Evolutionary conservation across 1,140 invertebrate genomes (phyloP), one percentile per base, ranked within the genome.

Genomic region (Drosophila prosaltans): DNA sequence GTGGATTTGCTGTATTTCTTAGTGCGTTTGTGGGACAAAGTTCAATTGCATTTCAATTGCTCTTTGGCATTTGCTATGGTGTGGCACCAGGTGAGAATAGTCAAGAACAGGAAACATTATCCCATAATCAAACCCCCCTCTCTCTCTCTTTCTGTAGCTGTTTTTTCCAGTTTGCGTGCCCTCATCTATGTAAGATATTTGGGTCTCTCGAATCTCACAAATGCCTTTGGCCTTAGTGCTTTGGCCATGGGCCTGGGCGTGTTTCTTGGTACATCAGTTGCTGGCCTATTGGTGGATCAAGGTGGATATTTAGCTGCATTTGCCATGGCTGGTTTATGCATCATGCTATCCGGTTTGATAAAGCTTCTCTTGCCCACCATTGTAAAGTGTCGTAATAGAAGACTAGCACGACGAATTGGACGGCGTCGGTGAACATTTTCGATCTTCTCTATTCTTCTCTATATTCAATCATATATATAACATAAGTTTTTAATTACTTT

Each of bases 31-130:
- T 60, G 55, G 90, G 90, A 21, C 30, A 39, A 10, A 58, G 89
- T 59, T 7, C 75, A 60, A 30, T 90, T 6, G 89, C 89, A 69
- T 97, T 93, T 92, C 98, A 95, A 90, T 96, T 94, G 77, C 92
- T 94, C 45, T 99, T 98, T 86, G 95, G 95, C 10, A 92, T 94
- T 2, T 91, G 96, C 3, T 99, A 98, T 92, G 98, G 98, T 48
- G 93, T 98, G n/a, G 95, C 97, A 57, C 96, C 98, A 86, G 90
- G 90, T 91, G 58, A 28, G 71, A 48, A n/a, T 0, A 3, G 1
- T 2, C 32, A 6, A 36, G 1, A 24, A 4, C 9, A 9, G 1
- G 2, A 7, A 43, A 40, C 41, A 32, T 36, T 36, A 43, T 40
- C 43, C 7, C 6, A 1, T 0, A 11, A 60, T 58, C 24, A 2